These are phyloP conservation scores for Arctia plantaginis DNA, from an alignment of 2,888 invertebrate genomes.

Conservation along the genomic window DNA sequence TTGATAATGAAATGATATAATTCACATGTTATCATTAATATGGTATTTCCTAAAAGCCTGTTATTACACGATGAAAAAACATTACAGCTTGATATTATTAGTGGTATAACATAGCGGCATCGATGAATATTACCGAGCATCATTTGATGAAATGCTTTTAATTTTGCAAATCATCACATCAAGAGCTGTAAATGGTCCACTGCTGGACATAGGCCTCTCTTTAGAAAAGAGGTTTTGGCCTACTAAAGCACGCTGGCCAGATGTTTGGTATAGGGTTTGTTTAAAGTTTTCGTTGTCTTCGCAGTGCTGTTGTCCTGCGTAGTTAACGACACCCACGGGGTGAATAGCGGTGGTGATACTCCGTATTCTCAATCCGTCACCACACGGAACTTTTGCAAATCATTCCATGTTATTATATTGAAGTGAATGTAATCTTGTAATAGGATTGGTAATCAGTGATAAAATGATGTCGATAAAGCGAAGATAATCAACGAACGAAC, in stretches of 20 bases:
- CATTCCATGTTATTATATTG: background rate
- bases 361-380: no score
- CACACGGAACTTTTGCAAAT: no score
- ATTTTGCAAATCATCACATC: conserved; percentile 2
- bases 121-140: background rate
- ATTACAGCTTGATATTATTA: background rate
- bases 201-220: no score
- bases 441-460: conserved; percentile 2
- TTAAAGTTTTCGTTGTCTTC: no score
- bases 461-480: conserved; percentile 12
- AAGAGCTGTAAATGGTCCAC: no score
- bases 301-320: no score
- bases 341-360: no score
- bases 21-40: background rate
- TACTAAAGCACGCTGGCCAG: no score
- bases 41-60: background rate
- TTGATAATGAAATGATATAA: background rate
- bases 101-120: background rate
- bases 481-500: background rate
- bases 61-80: background rate
- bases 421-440: conserved; percentile 12
- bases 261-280: no score
- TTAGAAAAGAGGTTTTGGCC: no score
- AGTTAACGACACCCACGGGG: no score
- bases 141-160: background rate